Evolutionary conservation across 2,888 invertebrate genomes (phyloP).

Genomic region (Drosophila cracens): DNA sequence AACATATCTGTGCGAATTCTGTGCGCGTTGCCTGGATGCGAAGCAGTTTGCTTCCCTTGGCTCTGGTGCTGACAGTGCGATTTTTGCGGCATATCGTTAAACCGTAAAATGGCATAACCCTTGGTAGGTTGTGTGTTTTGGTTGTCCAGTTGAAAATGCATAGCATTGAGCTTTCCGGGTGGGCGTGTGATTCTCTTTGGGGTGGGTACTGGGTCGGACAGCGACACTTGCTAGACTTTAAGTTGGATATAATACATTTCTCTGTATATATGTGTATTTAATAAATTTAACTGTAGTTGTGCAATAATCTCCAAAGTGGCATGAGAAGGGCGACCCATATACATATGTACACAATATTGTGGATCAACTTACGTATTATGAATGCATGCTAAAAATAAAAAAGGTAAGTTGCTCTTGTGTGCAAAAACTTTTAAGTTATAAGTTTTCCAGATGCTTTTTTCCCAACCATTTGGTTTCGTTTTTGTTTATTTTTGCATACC

Average conservation of each 20-base stretch:
- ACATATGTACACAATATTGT: background rate
- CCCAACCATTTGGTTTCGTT: background rate
- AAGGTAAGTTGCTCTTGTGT: slow-evolving; percentile 24
- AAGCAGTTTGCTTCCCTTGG: slow-evolving; percentile 34
- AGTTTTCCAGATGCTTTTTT: slow-evolving; percentile 18
- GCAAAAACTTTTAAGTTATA: slow-evolving; percentile 14
- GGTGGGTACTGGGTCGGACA: slow-evolving; percentile 66
- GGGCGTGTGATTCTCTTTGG: slow-evolving; percentile 50
- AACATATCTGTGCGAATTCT: slow-evolving; percentile 73
- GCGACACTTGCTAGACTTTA: slow-evolving; percentile 60
- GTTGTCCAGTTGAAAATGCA: slow-evolving; percentile 67
- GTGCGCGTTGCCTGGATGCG: slow-evolving; percentile 17
- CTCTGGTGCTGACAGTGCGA: slow-evolving; percentile 26
- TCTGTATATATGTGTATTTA: slow-evolving; percentile 22
- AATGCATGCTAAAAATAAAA: background rate
- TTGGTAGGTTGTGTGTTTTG: slow-evolving; percentile 21
- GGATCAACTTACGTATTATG: background rate
- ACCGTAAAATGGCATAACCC: slow-evolving; percentile 34
- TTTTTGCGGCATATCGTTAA: slow-evolving; percentile 11
- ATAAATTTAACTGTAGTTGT: slow-evolving; percentile 41
- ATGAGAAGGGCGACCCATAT: too few species aligned
- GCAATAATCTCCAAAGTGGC: background rate
- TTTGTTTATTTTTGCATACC: slow-evolving; percentile 4
- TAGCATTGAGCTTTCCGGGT: slow-evolving; percentile 62
- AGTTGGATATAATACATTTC: slow-evolving; percentile 25